Conservation (phyloP, 1,140 invertebrate genomes). For the Chironomus tepperi region DNA sequence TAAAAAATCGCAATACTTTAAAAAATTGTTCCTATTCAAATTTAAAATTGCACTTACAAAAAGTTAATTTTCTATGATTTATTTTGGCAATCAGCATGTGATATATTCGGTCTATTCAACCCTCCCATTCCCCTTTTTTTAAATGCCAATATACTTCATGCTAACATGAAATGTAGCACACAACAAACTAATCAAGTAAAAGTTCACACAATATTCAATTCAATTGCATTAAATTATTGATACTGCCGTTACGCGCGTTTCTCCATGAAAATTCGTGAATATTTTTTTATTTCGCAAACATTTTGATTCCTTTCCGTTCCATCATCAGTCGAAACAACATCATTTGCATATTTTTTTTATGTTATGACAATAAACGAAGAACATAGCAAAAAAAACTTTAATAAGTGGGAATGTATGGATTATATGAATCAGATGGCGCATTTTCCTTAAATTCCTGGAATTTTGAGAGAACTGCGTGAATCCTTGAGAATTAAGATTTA, state of each 20-base stretch:
- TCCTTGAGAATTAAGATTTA: too few relatives aligned
- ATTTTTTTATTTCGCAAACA: constrained; percentile 5
- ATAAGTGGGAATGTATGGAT: too few relatives aligned
- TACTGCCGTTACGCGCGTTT: neutral
- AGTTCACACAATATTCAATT: constrained; percentile 12
- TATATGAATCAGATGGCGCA: too few relatives aligned
- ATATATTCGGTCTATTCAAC: neutral
- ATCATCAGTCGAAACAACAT: constrained; percentile 19
- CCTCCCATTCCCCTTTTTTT: neutral
- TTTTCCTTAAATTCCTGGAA: too few relatives aligned
- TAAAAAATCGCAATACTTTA: too few relatives aligned
- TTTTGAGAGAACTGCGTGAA: too few relatives aligned
- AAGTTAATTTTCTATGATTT: neutral
- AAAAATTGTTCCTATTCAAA: too few relatives aligned
- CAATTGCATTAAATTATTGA: constrained; percentile 20
- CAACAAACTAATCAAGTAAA: constrained; percentile 13
- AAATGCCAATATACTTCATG: neutral
- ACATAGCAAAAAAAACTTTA: neutral
- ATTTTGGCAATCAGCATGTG: constrained; percentile 14
- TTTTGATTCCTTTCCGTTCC: neutral
- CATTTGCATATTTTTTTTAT: constrained; percentile 19
- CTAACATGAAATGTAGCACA: neutral
- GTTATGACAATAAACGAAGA: too few relatives aligned
- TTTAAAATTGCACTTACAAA: too few relatives aligned
- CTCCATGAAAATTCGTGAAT: neutral